Percentiles rank a stretch among this genome's conserved stretches.
Evolutionary conservation across 2,113 vertebrate genomes (phyloP).

Genomic region (Dipodomys merriami): DNA sequence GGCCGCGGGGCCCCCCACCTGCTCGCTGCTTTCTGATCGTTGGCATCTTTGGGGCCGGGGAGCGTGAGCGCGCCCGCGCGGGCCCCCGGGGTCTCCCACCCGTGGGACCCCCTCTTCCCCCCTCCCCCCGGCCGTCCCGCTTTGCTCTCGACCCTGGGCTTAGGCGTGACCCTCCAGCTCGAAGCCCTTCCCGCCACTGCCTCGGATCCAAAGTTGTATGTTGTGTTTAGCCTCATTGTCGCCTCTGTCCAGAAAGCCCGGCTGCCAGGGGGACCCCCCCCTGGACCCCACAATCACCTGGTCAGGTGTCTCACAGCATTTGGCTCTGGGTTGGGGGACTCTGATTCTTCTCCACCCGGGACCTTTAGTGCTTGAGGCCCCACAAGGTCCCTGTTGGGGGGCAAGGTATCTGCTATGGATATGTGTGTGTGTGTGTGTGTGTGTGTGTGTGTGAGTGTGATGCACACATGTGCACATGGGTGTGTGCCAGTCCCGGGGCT

Average conservation of each 20-base stretch:
- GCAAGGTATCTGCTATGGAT: not conserved
- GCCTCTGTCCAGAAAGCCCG: not conserved
- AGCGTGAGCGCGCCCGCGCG: not conserved
- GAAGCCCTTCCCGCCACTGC: not conserved
- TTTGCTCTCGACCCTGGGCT: not conserved
- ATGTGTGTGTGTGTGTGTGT: too few species aligned
- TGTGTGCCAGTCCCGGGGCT: too few species aligned
- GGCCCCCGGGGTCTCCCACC: not conserved
- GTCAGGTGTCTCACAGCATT: not conserved
- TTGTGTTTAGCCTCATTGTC: not conserved
- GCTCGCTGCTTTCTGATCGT: not conserved
- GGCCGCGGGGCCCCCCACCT: not conserved
- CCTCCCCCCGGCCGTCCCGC: not conserved
- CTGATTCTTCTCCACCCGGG: not conserved
- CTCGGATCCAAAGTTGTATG: slow-evolving; percentile 1
- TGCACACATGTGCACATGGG: too few species aligned
- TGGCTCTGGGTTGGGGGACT: not conserved
- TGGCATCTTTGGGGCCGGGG: slow-evolving; percentile 30
- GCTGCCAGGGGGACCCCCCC: not conserved
- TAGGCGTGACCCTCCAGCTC: not conserved
- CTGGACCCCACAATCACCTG: not conserved
- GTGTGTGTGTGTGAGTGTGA: too few species aligned
- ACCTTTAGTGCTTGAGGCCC: not conserved
- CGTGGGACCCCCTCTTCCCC: not conserved
- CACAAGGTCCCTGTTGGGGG: not conserved